These are phyloP conservation scores for Scopus umbretta DNA, from an alignment of 2,113 vertebrate genomes.

Conservation along the genomic window DNA sequence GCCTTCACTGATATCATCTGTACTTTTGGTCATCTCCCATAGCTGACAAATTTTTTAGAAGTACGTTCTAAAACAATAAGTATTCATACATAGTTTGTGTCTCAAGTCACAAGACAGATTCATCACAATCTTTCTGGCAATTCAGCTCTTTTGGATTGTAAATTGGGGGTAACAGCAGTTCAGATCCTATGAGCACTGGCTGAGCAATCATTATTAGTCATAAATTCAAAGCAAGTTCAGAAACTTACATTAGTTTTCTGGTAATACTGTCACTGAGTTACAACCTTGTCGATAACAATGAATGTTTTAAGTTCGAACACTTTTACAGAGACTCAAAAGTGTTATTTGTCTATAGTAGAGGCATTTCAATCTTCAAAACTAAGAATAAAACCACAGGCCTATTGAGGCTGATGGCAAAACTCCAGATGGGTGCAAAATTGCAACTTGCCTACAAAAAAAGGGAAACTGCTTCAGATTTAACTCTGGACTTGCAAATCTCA, in stretches of 20 bases:
- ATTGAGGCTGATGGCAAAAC: background rate
- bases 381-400: background rate
- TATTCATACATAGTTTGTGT: background rate
- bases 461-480: background rate
- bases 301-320: background rate
- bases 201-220: constrained; percentile 42
- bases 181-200: background rate
- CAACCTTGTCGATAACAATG: constrained; percentile 15
- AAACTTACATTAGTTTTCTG: constrained; percentile 2
- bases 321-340: background rate
- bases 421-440: constrained; percentile 11
- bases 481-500: background rate
- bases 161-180: constrained; percentile 16
- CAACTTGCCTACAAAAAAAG: background rate
- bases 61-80: background rate
- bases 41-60: background rate
- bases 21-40: background rate
- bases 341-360: background rate
- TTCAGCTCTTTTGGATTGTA: background rate
- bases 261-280: constrained; percentile 12
- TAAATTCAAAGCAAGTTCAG: background rate
- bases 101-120: constrained; percentile 2
- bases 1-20: background rate
- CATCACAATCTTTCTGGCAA: background rate
- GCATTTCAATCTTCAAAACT: background rate